These are phyloP conservation scores for Ceratosolen fusciceps DNA, from an alignment of 1,140 invertebrate genomes.

Conservation along the genomic window DNA sequence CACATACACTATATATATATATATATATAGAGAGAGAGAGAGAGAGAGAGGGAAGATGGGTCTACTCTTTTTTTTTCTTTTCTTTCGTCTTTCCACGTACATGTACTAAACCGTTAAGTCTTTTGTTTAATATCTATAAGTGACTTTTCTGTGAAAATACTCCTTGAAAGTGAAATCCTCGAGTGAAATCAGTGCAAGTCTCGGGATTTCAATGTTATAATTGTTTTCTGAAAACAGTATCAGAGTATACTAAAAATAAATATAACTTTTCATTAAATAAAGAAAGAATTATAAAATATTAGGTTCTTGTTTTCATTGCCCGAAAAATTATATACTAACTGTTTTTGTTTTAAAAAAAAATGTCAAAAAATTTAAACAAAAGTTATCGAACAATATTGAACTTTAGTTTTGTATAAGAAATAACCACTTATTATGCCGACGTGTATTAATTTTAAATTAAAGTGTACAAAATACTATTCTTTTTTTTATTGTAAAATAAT, in stretches of 20 bases:
- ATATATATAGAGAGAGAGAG: too few relatives aligned
- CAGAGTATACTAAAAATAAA: neutral
- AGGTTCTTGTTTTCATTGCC: neutral
- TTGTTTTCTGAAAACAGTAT: neutral
- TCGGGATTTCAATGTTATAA: slow-evolving; percentile 13
- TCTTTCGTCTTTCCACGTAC: slow-evolving; percentile 19
- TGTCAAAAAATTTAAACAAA: too few relatives aligned
- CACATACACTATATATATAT: too few relatives aligned
- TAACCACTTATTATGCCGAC: too few relatives aligned
- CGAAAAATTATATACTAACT: neutral
- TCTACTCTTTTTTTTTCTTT: neutral
- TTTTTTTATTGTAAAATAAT: too few relatives aligned
- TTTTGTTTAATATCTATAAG: neutral
- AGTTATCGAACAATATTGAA: too few relatives aligned
- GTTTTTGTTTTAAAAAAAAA: too few relatives aligned
- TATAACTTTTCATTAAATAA: neutral
- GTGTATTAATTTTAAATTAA: too few relatives aligned
- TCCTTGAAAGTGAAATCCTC: slow-evolving; percentile 2
- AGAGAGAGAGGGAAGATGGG: neutral
- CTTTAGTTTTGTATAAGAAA: too few relatives aligned
- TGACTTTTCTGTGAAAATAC: neutral
- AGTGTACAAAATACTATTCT: too few relatives aligned
- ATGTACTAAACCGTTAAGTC: neutral
- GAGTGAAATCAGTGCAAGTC: neutral
- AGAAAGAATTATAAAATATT: neutral